Conservation (phyloP, 2,797 vertebrate genomes). For the Semaprochilodus insignis region DNA sequence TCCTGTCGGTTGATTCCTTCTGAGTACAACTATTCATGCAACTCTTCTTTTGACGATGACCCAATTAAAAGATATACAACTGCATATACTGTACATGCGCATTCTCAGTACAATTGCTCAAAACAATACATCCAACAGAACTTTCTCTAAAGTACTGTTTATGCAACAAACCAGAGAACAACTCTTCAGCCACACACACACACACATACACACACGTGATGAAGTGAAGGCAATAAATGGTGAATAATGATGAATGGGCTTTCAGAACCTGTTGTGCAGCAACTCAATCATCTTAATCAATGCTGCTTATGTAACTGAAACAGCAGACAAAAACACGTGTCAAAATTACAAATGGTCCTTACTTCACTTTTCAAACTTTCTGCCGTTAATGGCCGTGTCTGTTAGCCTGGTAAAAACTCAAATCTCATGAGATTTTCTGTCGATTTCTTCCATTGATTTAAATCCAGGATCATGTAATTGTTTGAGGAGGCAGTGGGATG, state of each 20-base stretch:
- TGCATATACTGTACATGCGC: neutral
- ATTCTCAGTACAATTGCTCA: neutral
- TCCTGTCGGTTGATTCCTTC: too few relatives aligned
- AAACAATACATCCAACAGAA: neutral
- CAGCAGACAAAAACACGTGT: slow-evolving; percentile 33
- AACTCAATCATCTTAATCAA: slow-evolving; percentile 49
- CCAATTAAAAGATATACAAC: too few relatives aligned
- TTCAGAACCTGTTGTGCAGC: slow-evolving; percentile 18
- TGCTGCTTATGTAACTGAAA: slow-evolving; percentile 41
- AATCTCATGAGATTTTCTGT: slow-evolving; percentile 5
- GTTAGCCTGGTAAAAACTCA: neutral
- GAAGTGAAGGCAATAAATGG: slow-evolving; percentile 20
- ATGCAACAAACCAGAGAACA: neutral
- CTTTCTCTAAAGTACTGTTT: slow-evolving; percentile 7
- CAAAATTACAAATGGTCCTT: slow-evolving; percentile 38
- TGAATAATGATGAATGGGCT: slow-evolving; percentile 52
- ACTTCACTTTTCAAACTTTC: slow-evolving; percentile 11
- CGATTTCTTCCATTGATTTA: neutral
- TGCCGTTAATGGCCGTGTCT: neutral
- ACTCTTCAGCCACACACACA: neutral
- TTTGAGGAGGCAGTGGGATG: neutral
- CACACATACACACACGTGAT: slow-evolving; percentile 11
- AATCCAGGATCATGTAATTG: neutral
- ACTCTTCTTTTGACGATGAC: too few relatives aligned
- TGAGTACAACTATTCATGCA: too few relatives aligned